A percentile compares a stretch with the other conserved stretches of the same genome.
These are phyloP conservation scores for Steatornis caripensis DNA, from an alignment of 2,113 vertebrate genomes.

Conservation along the genomic window DNA sequence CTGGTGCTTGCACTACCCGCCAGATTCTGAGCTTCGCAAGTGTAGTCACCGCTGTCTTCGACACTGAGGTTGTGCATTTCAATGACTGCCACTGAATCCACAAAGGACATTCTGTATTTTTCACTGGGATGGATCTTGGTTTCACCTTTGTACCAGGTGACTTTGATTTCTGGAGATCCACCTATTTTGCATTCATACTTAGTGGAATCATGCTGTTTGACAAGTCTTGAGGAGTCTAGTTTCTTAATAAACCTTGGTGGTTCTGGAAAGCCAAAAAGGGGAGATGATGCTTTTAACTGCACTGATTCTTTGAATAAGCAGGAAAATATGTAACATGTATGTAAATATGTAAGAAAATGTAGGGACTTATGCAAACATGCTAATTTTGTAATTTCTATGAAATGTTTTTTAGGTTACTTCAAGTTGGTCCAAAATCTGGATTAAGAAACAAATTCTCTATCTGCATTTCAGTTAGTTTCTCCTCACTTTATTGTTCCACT, in stretches of 20 bases:
- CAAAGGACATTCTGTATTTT: slow-evolving; percentile 85
- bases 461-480: background rate
- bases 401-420: background rate
- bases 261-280: slow-evolving; percentile 84
- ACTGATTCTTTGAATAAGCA: background rate
- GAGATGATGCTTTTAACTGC: background rate
- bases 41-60: slow-evolving; percentile 91
- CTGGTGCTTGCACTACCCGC: slow-evolving; percentile 93
- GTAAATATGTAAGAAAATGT: too few species aligned
- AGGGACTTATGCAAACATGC: background rate
- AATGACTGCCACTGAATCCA: slow-evolving; percentile 85
- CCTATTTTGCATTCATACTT: slow-evolving; percentile 91
- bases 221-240: slow-evolving; percentile 86
- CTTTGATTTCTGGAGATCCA: slow-evolving; percentile 87
- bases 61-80: slow-evolving; percentile 80
- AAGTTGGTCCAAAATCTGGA: background rate
- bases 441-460: background rate
- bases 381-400: background rate
- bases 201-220: slow-evolving; percentile 85
- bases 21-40: slow-evolving; percentile 91
- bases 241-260: slow-evolving; percentile 95
- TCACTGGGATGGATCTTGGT: slow-evolving; percentile 78
- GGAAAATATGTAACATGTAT: background rate
- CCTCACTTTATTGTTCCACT: background rate
- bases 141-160: slow-evolving; percentile 94